Evolutionary conservation across 1,140 invertebrate genomes (phyloP).

Genomic region (Drosophila mayri): DNA sequence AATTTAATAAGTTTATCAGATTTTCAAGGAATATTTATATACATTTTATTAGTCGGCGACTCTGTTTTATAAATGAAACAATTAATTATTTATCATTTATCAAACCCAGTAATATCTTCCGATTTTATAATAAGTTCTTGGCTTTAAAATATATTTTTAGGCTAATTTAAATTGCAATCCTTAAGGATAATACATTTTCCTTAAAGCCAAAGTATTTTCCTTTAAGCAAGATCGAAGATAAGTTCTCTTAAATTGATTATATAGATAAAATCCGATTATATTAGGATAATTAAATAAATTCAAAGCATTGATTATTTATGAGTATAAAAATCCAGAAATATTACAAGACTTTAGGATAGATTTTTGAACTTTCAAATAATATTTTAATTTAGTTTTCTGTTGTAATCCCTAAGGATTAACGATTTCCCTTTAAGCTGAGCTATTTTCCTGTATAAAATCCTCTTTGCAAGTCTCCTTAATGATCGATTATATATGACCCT

Average conservation of each 20-base stretch:
- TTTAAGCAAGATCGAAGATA: no score
- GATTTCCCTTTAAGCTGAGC: not conserved
- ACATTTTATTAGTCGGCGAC: not conserved
- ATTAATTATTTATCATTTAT: not conserved
- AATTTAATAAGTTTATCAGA: not conserved
- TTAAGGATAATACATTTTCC: not conserved
- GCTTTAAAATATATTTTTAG: not conserved
- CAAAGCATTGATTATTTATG: no score
- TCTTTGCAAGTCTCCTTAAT: not conserved
- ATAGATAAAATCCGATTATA: no score
- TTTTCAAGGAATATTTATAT: not conserved
- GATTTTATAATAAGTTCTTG: no score
- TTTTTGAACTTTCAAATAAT: no score
- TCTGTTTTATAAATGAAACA: not conserved
- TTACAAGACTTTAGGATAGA: no score
- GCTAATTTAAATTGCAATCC: not conserved
- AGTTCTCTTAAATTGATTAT: no score
- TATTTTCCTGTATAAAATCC: not conserved
- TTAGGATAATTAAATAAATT: no score
- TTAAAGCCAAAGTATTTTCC: no score
- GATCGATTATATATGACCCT: constrained; percentile 42
- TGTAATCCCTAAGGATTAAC: not conserved
- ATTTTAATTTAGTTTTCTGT: no score
- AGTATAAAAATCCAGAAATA: no score
- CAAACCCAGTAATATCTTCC: not conserved